phyloP scores from a whole-genome alignment of 1,140 invertebrate genomes.

The Glossosoma conforme region DNA sequence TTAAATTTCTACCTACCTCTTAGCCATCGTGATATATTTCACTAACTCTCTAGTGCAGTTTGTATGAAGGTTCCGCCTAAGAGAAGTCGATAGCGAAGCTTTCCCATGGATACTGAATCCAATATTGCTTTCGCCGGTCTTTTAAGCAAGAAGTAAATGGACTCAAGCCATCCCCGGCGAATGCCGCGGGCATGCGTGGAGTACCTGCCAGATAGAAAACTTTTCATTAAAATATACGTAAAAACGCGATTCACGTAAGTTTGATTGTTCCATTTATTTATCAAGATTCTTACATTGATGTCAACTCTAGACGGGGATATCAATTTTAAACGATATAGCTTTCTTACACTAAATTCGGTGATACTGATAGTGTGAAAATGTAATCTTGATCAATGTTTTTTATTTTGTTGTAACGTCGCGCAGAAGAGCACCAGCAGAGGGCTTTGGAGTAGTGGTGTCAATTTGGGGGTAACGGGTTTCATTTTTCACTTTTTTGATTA shows the following conservation, averaged over 20 bases:
- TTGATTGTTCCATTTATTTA: neutral
- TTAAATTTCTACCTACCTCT: slow-evolving; percentile 23
- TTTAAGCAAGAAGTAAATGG: slow-evolving; percentile 24
- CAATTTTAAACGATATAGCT: neutral
- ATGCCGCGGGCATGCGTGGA: neutral
- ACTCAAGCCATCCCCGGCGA: slow-evolving; percentile 14
- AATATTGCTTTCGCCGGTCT: slow-evolving; percentile 28
- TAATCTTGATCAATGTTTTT: too few species aligned
- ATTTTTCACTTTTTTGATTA: too few species aligned
- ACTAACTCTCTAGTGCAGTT: neutral
- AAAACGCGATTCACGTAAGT: slow-evolving; percentile 1
- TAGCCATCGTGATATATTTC: slow-evolving; percentile 11
- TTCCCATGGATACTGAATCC: slow-evolving; percentile 19
- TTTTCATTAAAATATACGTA: slow-evolving; percentile 2
- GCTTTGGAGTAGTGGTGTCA: too few species aligned
- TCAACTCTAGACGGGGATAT: neutral
- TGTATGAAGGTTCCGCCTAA: neutral
- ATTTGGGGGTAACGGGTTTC: too few species aligned
- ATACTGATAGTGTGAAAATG: too few species aligned
- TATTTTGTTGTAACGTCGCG: too few species aligned
- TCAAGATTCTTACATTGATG: neutral
- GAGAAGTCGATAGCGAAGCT: slow-evolving; percentile 14
- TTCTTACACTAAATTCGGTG: too few species aligned
- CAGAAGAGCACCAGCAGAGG: too few species aligned
- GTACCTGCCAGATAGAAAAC: neutral